Evolutionary conservation across 2,888 invertebrate genomes (phyloP).

Genomic region (Glyphotaelius pellucidus): DNA sequence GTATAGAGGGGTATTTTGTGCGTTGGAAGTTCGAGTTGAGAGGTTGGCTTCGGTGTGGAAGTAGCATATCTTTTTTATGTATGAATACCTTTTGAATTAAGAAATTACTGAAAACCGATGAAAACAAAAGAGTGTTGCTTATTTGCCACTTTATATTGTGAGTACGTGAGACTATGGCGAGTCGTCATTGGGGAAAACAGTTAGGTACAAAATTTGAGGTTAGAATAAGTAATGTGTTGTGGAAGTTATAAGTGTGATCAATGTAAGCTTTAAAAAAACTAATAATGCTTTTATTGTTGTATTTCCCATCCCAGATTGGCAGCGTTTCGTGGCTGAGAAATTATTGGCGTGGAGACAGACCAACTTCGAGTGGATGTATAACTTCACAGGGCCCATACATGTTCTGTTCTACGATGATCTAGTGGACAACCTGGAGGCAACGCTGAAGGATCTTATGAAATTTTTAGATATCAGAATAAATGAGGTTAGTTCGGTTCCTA

Average conservation of each 20-base stretch:
- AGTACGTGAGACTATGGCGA: no score
- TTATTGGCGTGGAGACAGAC: conserved; percentile 83
- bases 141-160: no score
- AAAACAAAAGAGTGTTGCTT: no score
- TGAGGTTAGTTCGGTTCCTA: conserved; percentile 70
- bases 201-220: not conserved
- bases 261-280: not conserved
- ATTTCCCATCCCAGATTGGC: conserved; percentile 79
- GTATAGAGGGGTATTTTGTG: no score
- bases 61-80: no score
- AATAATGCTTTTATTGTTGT: conserved; percentile 2
- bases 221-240: no score
- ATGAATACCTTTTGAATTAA: no score
- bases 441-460: conserved; percentile 78
- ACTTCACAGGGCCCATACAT: conserved; percentile 83
- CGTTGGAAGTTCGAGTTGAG: no score
- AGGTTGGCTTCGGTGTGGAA: no score
- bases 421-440: conserved; percentile 79
- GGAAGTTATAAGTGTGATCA: no score
- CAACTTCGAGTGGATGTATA: conserved; percentile 83
- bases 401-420: conserved; percentile 85
- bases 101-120: no score
- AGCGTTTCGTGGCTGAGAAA: conserved; percentile 82
- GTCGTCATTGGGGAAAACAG: not conserved
- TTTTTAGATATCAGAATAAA: conserved; percentile 79